These are phyloP conservation scores for Phytoseiulus persimilis DNA, from an alignment of 2,888 invertebrate species.

Conservation along the genomic window DNA sequence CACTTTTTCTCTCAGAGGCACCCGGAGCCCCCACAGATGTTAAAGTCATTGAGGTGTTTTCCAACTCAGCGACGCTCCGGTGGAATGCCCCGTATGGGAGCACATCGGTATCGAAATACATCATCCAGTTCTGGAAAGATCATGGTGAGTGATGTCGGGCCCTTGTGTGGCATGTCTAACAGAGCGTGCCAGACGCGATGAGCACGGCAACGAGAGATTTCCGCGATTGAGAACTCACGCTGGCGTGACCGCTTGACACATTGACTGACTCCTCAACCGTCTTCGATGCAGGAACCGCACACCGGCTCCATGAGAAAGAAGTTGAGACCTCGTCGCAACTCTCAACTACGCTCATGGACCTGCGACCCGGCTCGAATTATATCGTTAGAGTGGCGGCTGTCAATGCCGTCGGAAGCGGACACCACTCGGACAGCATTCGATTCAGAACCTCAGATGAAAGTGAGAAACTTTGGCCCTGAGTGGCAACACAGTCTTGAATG, in stretches of 20 bases:
- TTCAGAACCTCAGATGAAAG: conserved; percentile 41
- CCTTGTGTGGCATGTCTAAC: neutral
- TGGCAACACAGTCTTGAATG: neutral
- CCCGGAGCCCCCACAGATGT: conserved; percentile 25
- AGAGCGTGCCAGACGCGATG: neutral
- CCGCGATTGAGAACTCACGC: neutral
- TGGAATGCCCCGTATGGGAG: conserved; percentile 40
- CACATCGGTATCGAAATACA: conserved; percentile 40
- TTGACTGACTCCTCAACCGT: neutral
- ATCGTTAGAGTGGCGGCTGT: conserved; percentile 40
- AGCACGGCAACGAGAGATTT: neutral
- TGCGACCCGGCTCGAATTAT: conserved; percentile 41
- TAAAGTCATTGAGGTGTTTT: conserved; percentile 8
- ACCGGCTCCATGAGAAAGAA: conserved; percentile 41
- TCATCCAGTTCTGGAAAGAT: conserved; percentile 42
- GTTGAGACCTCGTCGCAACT: conserved; percentile 36
- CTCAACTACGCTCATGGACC: conserved; percentile 36
- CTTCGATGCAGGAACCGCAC: conserved; percentile 14
- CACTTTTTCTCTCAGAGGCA: neutral
- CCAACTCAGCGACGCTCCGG: conserved; percentile 14
- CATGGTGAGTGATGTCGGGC: conserved; percentile 10
- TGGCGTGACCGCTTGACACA: neutral
- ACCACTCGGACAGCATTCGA: conserved; percentile 38
- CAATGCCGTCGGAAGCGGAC: conserved; percentile 42
- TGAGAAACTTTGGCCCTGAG: neutral